Base-by-base conservation (phyloP, 2,113 vertebrate genomes). In the Cyanistes caeruleus region DNA sequence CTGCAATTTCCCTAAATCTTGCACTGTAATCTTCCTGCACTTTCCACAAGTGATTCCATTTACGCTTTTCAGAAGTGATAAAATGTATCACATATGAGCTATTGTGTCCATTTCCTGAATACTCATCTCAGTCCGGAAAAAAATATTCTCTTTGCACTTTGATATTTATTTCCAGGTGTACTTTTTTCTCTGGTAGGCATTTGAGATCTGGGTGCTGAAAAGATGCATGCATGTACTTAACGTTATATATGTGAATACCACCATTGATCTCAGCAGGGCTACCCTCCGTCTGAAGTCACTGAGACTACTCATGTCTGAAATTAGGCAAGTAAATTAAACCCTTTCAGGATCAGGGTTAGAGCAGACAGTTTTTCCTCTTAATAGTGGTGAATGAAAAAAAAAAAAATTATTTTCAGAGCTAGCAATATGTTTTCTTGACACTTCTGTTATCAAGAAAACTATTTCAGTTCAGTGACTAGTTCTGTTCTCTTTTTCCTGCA, bases 221-320 rank as follows among this genome's bases (percentile, higher is more conserved):
- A 94, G 90, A 93, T 1, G 13, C 76, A 81, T 93, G 75, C 59
- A 44, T 74, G 64, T 77, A 59, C 48, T 93, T 88, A 90, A 56
- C 4, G 0, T 85, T 95, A 87, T 92, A 27, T 93, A 88, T 88
- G 62, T 85, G 82, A 90, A 25, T 91, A 81, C 39, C 49, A 93
- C 55, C 88, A 88, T 48, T 97, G 96, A 96, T 96, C 94, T 94
- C 95, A 95, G 92, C 90, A 90, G 78, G 93, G 67, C 56, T 88
- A 46, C 35, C 44, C 27, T 87, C 65, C 55, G 8, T 86, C 93
- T 95, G 91, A 95, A 96, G 94, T 58, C 68, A 74, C 33, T n/a
- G 63, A 93, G 70, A 92, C 70, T 67, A 84, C 55, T 91, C 43
- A 11, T 30, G 72, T 77, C 55, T 90, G 79, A 93, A 96, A 91